phyloP scores from a whole-genome alignment of 2,113 vertebrate species.

The Sterrhoptilus dennistouni region DNA sequence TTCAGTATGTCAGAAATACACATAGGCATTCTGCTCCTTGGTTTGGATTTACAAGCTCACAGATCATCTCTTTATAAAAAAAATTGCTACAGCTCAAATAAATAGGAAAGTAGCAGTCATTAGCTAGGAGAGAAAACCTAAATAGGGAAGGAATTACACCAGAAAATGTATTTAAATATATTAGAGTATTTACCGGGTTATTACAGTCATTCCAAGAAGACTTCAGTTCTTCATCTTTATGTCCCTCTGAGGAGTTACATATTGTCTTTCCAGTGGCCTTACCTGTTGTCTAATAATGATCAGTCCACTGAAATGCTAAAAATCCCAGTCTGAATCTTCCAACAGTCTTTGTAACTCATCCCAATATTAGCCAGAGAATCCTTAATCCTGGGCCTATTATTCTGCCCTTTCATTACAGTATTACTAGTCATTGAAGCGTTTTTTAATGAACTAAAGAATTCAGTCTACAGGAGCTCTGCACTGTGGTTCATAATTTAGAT shows the following conservation, averaged over 20 bases:
- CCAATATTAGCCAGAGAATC: background rate
- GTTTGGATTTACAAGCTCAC: background rate
- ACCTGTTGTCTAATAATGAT: background rate
- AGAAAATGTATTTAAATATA: background rate
- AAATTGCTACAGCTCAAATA: background rate
- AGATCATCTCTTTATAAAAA: background rate
- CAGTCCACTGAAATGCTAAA: background rate
- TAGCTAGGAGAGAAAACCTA: background rate
- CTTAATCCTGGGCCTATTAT: constrained; percentile 19
- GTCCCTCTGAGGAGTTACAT: background rate
- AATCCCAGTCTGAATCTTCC: background rate
- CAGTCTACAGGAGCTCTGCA: background rate
- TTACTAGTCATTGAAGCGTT: background rate
- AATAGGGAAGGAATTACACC: background rate
- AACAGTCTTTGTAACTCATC: background rate
- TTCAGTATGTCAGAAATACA: background rate
- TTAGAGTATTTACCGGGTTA: background rate
- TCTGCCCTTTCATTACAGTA: constrained; percentile 41
- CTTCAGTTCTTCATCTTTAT: background rate
- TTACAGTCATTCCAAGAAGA: background rate
- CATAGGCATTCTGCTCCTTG: background rate
- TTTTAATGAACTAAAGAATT: constrained; percentile 49
- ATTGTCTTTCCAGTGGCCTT: background rate
- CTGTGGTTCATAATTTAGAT: constrained; percentile 45
- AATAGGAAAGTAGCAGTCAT: background rate